Base-by-base conservation (phyloP, 53 echinoderm and acorn worm genomes). In the Crossaster papposus region DNA sequence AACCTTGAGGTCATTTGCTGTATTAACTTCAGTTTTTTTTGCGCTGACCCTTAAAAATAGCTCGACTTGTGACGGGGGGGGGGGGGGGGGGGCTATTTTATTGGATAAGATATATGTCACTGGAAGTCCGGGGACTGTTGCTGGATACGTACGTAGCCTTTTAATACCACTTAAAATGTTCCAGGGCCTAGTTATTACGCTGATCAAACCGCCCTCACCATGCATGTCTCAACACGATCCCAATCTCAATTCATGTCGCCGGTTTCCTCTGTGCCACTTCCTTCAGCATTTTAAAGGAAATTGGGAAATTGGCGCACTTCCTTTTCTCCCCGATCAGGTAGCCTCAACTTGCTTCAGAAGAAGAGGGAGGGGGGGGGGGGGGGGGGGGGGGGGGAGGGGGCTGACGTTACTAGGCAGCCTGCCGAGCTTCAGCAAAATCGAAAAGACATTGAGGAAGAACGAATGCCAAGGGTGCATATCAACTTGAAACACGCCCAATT, bases 401-500 rank as follows among this genome's bases (percentile, higher is more conserved):
- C 68, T 68, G 68, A 68, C 68, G 68, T 68, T 28, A 68, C 22
- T 58, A 26, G 68, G 28, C 28, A 68, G 68, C 68, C 68, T 68
- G n/a, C 68, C 8, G n/a, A 68, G 65, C 4, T 26, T 65, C 65
- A 23, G 8, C 28, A 9, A 23, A 65, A 65, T 26, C 65, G 68
- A 28, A 0, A 11, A 68, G 28, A 28, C n/a, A 68, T 68, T 68
- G 28, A 62, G 62, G 0, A 68, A 23, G 68, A 11, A 26, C 22
- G 24, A 26, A 26, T 23, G 9, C 2, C 68, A 68, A 11, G 24
- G 68, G 68, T 12, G 28, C 68, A 68, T 26, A 68, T 6, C 28
- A 28, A 28, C 11, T 68, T 68, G 24, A n/a, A n/a, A 26, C 68
- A 68, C 0, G 68, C 28, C 12, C 68, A 68, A 28, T 7, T 12